Conservation (phyloP, 2,888 invertebrate species). For the Yponomeuta plumbellus region DNA sequence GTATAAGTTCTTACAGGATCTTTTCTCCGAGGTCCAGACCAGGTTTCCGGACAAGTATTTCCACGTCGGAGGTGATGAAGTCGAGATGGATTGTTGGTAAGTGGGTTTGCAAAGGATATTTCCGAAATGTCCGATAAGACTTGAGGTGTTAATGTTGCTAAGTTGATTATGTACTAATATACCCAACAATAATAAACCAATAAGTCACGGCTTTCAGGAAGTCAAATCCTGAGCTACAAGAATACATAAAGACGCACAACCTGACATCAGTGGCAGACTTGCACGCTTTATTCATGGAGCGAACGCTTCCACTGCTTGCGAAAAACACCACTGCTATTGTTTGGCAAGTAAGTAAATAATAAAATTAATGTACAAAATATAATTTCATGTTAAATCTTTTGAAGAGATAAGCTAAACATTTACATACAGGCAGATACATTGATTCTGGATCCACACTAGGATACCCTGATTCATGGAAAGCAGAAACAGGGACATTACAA, state of each 20-base stretch:
- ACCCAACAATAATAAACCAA: too few relatives aligned
- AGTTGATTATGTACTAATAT: too few relatives aligned
- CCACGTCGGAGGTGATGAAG: constrained; percentile 97
- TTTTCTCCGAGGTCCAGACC: constrained; percentile 81
- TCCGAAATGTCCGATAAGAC: too few relatives aligned
- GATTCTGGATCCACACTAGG: too few relatives aligned
- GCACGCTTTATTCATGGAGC: constrained; percentile 53
- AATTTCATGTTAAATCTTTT: neutral
- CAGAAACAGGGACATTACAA: too few relatives aligned
- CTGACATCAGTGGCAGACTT: constrained; percentile 36
- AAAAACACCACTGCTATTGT: constrained; percentile 43
- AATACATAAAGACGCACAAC: constrained; percentile 47
- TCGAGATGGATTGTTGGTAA: constrained; percentile 88
- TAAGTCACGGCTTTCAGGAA: constrained; percentile 33
- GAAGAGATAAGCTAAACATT: neutral
- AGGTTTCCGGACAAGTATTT: constrained; percentile 88
- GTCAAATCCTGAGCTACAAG: constrained; percentile 45
- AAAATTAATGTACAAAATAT: neutral
- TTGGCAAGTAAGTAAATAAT: constrained; percentile 51
- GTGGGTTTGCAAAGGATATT: neutral
- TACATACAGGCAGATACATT: neutral
- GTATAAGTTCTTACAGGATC: constrained; percentile 79
- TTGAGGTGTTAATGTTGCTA: too few relatives aligned
- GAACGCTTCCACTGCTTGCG: constrained; percentile 45
- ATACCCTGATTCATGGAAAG: too few relatives aligned